Base-by-base conservation (phyloP, 2,113 vertebrate genomes). In the Galbula dea region DNA sequence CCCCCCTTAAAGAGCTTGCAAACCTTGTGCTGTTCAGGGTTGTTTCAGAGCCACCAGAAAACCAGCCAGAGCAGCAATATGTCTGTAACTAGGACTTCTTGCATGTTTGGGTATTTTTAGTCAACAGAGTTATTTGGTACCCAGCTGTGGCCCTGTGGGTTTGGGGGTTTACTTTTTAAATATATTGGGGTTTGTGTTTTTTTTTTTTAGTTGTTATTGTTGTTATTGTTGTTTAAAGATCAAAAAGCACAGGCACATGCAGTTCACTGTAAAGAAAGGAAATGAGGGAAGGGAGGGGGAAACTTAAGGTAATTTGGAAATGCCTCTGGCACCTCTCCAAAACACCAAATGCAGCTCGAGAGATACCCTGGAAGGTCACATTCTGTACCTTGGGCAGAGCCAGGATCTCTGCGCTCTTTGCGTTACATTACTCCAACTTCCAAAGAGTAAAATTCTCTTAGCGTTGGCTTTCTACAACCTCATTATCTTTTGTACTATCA, bases 271-370 rank as follows among this genome's bases (percentile, higher is more conserved):
- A 97, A 95, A 96, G 83, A 95, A 96, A 97, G 92, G 83, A 95
- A 96, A 97, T 93, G 95, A 97, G 93, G n/a, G n/a, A n/a, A n/a
- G n/a, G n/a, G 90, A 96, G 89, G 84, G 83, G 95, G 15, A 96
- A 96, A 96, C 67, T 96, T 92, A 36, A n/a, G 75, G 96, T 95
- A 96, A 96, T 89, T 95, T 93, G 91, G 96, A 97, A 97, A 94
- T 93, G 83, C 95, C 77, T 51, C 74, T 95, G 97, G 96, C 90
- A 83, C 43, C 26, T 75, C n/a, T 96, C 96, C 97, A 97, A 96
- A 94, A 93, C 69, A 86, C 55, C 91, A 96, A 88, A 95, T 85
- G 95, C 86, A 96, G 76, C 86, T 87, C 79, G 96, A 93, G 84
- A 95, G 83, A 93, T 95, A 95, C 65, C 83, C 69, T 72, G 82